Percentiles rank a stretch among this genome's conserved stretches.
Conservation (phyloP, 2,888 invertebrate genomes). For the Drosophila kokeensis region DNA sequence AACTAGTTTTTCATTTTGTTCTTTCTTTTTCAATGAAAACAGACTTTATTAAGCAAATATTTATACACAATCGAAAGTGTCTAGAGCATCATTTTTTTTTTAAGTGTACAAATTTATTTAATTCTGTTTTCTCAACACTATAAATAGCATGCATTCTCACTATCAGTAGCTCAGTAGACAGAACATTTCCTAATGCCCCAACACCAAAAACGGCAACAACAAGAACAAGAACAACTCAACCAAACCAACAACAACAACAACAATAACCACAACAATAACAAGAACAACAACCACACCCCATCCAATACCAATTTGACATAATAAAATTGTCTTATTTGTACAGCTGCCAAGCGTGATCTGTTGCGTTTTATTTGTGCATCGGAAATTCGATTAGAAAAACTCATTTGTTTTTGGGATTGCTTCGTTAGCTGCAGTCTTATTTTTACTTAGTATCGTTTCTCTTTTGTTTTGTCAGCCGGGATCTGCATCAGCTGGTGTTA, state of each 20-base stretch:
- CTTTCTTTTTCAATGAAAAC: too few relatives aligned
- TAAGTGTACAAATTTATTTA: constrained; percentile 2
- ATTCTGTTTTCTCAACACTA: constrained; percentile 17
- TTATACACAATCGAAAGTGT: neutral
- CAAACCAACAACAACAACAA: neutral
- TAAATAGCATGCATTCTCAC: constrained; percentile 35
- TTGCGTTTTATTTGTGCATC: constrained; percentile 37
- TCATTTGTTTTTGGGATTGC: constrained; percentile 4
- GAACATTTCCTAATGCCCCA: constrained; percentile 7
- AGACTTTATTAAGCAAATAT: neutral
- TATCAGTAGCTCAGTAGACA: constrained; percentile 38
- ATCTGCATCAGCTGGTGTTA: neutral
- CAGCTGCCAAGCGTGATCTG: constrained; percentile 13
- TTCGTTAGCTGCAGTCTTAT: neutral
- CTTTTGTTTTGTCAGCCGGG: too few relatives aligned
- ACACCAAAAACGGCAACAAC: neutral
- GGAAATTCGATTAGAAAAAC: constrained; percentile 17
- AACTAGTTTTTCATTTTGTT: too few relatives aligned
- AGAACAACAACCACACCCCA: neutral
- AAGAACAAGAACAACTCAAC: neutral
- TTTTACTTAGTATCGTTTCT: constrained; percentile 8
- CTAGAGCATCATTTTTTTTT: neutral
- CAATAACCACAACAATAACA: neutral
- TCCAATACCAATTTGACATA: constrained; percentile 12
- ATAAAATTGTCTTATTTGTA: constrained; percentile 25